Evolutionary conservation across 2,797 vertebrate genomes (phyloP).

Genomic region (Enteromius paludinosus): DNA sequence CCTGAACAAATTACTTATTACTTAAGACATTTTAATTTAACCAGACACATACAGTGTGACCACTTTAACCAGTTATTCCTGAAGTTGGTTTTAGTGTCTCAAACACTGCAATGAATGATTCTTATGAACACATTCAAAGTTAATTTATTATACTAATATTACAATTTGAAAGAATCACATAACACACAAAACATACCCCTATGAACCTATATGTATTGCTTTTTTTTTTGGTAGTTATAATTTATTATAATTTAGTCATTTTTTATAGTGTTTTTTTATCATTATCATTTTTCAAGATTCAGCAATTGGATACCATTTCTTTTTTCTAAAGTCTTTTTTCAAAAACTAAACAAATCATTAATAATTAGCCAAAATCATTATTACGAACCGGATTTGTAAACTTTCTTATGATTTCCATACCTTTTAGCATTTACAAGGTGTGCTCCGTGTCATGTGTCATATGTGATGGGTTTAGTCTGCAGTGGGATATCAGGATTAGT

Average conservation of each 20-base stretch:
- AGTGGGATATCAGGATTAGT: conserved; percentile 31
- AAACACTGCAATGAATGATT: not conserved
- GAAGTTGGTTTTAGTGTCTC: not conserved
- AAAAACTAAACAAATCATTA: not conserved
- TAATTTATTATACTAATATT: no score
- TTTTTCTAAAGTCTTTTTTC: not conserved
- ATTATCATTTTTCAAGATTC: not conserved
- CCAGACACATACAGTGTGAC: not conserved
- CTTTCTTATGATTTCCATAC: not conserved
- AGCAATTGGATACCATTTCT: not conserved
- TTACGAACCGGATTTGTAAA: not conserved
- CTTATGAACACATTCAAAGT: not conserved
- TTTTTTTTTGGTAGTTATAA: not conserved
- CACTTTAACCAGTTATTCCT: not conserved
- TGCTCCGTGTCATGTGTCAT: not conserved
- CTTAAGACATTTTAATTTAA: not conserved
- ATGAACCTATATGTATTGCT: not conserved
- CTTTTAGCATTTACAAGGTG: not conserved
- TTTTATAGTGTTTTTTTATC: no score
- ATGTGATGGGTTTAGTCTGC: conserved; percentile 31
- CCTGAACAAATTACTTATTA: not conserved
- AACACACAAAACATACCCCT: not conserved
- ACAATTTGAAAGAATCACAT: not conserved
- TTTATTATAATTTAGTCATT: not conserved
- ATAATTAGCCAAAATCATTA: not conserved